Evolutionary conservation across 2,113 vertebrate species (phyloP), one percentile per base, ranked within the genome.

Genomic region (Arenaria interpres): DNA sequence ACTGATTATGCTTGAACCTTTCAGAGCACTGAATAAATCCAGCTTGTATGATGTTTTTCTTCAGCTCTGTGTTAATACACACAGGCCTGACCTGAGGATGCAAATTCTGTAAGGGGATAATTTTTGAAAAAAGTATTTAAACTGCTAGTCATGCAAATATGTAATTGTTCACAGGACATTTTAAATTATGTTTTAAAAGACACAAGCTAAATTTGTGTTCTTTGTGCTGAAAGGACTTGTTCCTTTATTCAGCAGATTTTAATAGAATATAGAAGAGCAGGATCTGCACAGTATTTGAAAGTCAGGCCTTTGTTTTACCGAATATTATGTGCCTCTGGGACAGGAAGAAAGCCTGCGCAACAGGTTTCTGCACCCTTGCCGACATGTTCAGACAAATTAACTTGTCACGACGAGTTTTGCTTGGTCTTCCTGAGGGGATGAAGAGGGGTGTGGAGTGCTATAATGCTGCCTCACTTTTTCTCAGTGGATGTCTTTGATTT

Each of bases 261-360:
- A 89, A 56, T 41, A 60, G 35, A n/a, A 10, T n/a, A n/a, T 28
- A 46, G n/a, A 75, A 62, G 15, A 87, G 69, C 43, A 66, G 14
- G 5, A 17, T 82, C 81, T 95, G 79, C 39, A 54, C 6, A 4
- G 48, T 56, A n/a, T 45, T 86, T 77, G 51, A 39, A 85, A 94
- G 72, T 71, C 21, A 81, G 46, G 33, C 43, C 79, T 90, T 81
- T 79, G 87, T 93, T 94, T 91, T 81, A 51, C 35, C 3, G 7
- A 91, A 90, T 94, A 63, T 90, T 81, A 13, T 75, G 67, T 83
- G 91, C 92, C 86, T 77, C 63, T 85, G 82, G 80, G 88, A 88
- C 54, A 91, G 87, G 87, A 93, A 95, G 89, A 95, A 96, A 97
- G 72, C 96, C 84, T 94, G 96, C 3, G 32, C 91, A 96, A 96